Base-by-base conservation (phyloP, 2,797 vertebrate species). In the Typhlichthys eigenmanni region DNA sequence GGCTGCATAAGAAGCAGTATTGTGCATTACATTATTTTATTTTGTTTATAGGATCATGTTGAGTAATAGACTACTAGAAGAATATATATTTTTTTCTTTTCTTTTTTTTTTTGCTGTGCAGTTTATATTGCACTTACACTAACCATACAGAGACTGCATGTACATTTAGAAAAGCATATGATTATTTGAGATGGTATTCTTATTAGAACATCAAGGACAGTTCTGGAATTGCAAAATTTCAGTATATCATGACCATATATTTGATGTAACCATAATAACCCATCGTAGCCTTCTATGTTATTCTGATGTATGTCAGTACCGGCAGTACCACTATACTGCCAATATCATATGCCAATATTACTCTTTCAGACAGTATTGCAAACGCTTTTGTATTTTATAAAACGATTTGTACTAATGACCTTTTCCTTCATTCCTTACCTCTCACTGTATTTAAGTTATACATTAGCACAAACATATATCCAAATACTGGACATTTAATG, bases 311-410 rank as follows among this genome's bases (percentile, higher is more conserved):
- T 79, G 80, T 83, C 91, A 89, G 90, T 89, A 85, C 85, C 84
- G 82, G 17, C 68, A 60, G 61, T 91, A 88, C 88, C 88, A 83
- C 78, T 83, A 29, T 29, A 80, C 85, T 90, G 87, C 88, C 84
- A 85, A 84, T 87, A 81, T 63, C 65, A 88, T 90, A 83, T 85
- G 87, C 78, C 38, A 43, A 43, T 43, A 9, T 43, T 8, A 43
- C 38, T 43, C 87, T 90, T 85, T 86, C 90, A 90, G 92, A 89
- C 90, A 89, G 91, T 92, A 91, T 91, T 92, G 86, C 89, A 92
- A 87, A 87, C 72, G 87, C 85, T 94, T 96, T 95, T 95, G 87
- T 95, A 95, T 95, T 92, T 89, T 92, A 78, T 84, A 86, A 67
- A 65, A 66, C 78, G 88, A 89, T 92, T 91, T 93, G 71, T 90